Percentiles rank a stretch among this genome's conserved stretches.
Evolutionary conservation across 1,140 invertebrate species (phyloP).

Genomic region (Aphis gossypii): DNA sequence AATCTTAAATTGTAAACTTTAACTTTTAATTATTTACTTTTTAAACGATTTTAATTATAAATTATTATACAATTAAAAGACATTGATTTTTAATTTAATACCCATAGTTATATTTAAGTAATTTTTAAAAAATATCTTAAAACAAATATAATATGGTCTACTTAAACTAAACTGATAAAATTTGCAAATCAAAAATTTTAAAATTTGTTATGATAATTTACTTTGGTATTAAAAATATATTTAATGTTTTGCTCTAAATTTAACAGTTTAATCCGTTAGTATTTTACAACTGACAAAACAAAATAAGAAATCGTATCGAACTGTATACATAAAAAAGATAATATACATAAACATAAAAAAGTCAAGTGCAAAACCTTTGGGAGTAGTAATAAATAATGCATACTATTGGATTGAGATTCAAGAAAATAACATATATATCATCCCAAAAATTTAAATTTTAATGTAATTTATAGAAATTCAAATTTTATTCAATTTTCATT

Average conservation of each 20-base stretch:
- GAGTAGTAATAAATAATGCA: not conserved
- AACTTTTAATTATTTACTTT: not conserved
- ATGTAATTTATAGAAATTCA: not conserved
- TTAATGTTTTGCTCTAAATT: not conserved
- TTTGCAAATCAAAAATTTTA: not conserved
- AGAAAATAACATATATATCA: not conserved
- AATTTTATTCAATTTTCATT: not conserved
- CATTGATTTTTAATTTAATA: not conserved
- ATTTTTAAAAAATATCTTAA: not conserved
- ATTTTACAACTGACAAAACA: not conserved
- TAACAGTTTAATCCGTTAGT: not conserved
- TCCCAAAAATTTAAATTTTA: not conserved
- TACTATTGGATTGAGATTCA: not conserved
- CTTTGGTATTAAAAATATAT: not conserved
- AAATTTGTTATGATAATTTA: not conserved
- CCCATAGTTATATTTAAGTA: not conserved
- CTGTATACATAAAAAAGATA: not conserved
- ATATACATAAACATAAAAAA: constrained; percentile 5
- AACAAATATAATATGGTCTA: not conserved
- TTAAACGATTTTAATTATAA: not conserved
- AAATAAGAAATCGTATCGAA: not conserved
- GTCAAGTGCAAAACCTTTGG: not conserved
- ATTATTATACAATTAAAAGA: not conserved
- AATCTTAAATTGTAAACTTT: not conserved
- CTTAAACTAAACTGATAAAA: not conserved